A percentile compares a stretch with the other conserved stretches of the same genome.
Conservation (phyloP, 35 echinoderm and acorn worm genomes). For the Apostichopus californicus region DNA sequence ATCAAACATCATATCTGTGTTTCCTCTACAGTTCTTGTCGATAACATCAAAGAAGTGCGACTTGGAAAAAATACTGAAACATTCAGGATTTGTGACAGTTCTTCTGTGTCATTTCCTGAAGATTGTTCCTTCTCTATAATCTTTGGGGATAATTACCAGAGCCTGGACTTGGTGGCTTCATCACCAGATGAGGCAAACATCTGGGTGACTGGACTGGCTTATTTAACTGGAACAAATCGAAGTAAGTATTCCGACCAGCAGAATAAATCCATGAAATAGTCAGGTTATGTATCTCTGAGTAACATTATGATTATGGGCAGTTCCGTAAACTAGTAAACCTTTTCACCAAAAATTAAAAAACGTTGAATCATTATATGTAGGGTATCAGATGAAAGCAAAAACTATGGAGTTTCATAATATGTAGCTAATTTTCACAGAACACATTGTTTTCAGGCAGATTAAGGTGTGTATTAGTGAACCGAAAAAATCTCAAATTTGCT, state of each 20-base stretch:
- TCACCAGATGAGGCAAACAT: constrained; percentile 91
- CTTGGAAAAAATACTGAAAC: constrained; percentile 93
- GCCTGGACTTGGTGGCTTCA: constrained; percentile 80
- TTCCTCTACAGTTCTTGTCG: constrained; percentile 70
- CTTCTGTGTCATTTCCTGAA: constrained; percentile 81
- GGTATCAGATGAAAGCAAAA: too few relatives aligned
- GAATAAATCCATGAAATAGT: too few relatives aligned
- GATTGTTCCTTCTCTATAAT: constrained; percentile 96
- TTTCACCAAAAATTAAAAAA: too few relatives aligned
- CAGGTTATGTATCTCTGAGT: too few relatives aligned
- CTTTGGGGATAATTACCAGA: constrained; percentile 89
- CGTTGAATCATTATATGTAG: too few relatives aligned
- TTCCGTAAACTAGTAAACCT: too few relatives aligned
- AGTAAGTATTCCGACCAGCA: constrained; percentile 56
- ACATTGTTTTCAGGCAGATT: too few relatives aligned
- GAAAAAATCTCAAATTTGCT: too few relatives aligned
- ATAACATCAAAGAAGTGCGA: constrained; percentile 89
- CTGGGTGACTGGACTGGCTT: constrained; percentile 89
- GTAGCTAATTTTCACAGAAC: too few relatives aligned
- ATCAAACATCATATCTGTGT: neutral
- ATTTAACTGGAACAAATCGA: constrained; percentile 78
- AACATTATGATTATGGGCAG: too few relatives aligned
- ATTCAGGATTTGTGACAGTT: constrained; percentile 64
- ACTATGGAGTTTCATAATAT: too few relatives aligned
- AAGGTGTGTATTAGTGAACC: too few relatives aligned